These are phyloP conservation scores for Gymnopithys bicolor DNA, from an alignment of 2,797 vertebrate species.

Conservation along the genomic window DNA sequence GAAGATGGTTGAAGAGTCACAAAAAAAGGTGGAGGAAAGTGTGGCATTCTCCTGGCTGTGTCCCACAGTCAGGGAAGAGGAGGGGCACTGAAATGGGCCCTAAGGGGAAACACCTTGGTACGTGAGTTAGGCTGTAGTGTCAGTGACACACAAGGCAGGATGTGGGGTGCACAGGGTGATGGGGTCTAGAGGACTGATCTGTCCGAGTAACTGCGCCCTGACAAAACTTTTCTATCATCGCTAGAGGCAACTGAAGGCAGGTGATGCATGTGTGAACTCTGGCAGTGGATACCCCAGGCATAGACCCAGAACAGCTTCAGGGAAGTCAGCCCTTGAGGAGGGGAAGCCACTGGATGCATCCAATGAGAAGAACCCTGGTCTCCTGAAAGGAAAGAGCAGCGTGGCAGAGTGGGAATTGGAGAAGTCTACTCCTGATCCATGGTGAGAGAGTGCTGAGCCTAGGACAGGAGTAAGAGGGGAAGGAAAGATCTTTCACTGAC, in stretches of 20 bases:
- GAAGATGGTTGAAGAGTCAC: constrained; percentile 69
- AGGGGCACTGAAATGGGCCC: not conserved
- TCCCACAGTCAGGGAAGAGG: not conserved
- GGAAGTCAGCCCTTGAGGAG: not conserved
- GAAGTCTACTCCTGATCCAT: not conserved
- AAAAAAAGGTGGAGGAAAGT: constrained; percentile 65
- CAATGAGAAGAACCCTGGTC: not conserved
- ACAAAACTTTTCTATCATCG: not conserved
- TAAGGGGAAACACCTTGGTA: not conserved
- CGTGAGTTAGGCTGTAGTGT: not conserved
- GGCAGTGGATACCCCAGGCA: not conserved
- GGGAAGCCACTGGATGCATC: not conserved
- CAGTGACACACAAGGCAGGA: not conserved
- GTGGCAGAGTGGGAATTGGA: constrained; percentile 45
- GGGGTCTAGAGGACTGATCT: not conserved
- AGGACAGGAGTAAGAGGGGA: not conserved
- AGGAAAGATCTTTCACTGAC: not conserved
- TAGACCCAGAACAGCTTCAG: not conserved
- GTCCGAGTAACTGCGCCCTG: not conserved
- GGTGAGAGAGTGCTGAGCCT: constrained; percentile 51
- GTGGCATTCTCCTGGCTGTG: not conserved
- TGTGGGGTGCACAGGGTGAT: not conserved
- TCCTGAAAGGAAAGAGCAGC: not conserved
- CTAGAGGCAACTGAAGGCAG: constrained; percentile 53
- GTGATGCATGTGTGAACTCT: not conserved